Evolutionary conservation across 2,888 invertebrate species (phyloP), one percentile per base, ranked within the genome.

Genomic region (Hydroisotoma schaefferi): DNA sequence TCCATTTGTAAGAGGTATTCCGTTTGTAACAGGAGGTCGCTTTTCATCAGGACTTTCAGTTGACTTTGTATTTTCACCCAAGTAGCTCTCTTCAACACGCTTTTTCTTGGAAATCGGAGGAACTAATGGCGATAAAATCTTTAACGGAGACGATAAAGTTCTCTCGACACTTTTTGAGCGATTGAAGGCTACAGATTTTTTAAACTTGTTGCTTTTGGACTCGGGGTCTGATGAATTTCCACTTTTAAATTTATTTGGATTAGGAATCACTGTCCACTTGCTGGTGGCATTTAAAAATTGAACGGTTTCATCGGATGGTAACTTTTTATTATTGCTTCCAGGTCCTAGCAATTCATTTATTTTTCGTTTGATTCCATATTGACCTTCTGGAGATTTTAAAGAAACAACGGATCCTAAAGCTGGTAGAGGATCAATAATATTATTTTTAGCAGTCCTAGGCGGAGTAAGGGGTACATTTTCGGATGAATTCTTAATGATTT

Each of bases 341-440:
- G 28, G 25, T 20, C 27, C 47, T 8, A 58, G n/a, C 10, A 53
- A 6, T 23, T 47, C 59, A 6, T 59, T 40, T 22, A 48, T 8
- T 28, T 54, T 59, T 27, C 59, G 22, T 47, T 54, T 59, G 2
- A 54, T 5, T 27, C 54, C 59, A 29, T 27, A 28, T 40, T 57
- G 57, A n/a, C 28, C 18, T 10, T 57, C 49, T 26, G 23, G 20
- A 28, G 29, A 23, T 23, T 15, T 26, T 1, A 15, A 18, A n/a
- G 48, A 28, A 26, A 38, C 29, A 15, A 48, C 20, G 8, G 29
- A 28, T n/a, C 43, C 37, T 28, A 51, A 55, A 1, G 61, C 58
- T 28, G 55, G 53, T 43, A 58, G 60, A 22, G 64, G 61, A 23
- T 52, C 57, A 27, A 59, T 56, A 18, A 55, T 43, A 20, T 53